Base-by-base conservation (phyloP, 2,113 vertebrate genomes). In the Neodontobutis hainanensis region DNA sequence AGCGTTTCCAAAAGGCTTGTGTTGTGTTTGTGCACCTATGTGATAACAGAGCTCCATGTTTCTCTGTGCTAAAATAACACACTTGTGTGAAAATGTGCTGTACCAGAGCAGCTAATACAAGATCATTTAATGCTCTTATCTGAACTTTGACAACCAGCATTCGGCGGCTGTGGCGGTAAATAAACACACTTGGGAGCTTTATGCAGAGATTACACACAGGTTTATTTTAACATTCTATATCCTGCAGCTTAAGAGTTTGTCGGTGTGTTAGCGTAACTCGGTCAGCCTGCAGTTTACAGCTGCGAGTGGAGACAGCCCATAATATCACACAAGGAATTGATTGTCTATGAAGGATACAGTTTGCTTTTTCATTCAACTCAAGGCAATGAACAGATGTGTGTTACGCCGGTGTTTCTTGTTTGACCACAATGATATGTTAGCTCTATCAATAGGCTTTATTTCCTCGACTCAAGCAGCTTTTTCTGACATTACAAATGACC, bases 181-280 rank as follows among this genome's bases (percentile, higher is more conserved):
- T 65, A 70, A 27, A 16, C 78, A 52, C 50, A 0, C 48, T 27
- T 8, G 5, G 10, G 36, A 11, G 58, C 53, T 4, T 56, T 68
- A 50, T 32, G 32, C 50, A 55, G 58, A 70, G 62, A 82, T 80
- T 73, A 70, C 53, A 63, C 40, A 51, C 57, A 48, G 57, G 46
- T 75, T 82, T 73, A 77, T 78, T 85, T 85, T 73, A 60, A 55
- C 40, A 0, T 60, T 66, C 11, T 61, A 40, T 56, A 60, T 73
- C 43, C 34, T 46, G 63, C 60, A 74, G 58, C 55, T 73, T 61
- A 40, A 64, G 34, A 61, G 62, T 62, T 47, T 50, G 36, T 42
- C 47, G 34, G 63, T 71, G 53, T 50, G 56, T 73, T 67, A 49
- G 52, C 38, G 43, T 70, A 73, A 77, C 78, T 77, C 57, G 8